These are phyloP conservation scores for Heteromyza rotundicornis DNA, from an alignment of 2,888 invertebrate species.

Conservation along the genomic window DNA sequence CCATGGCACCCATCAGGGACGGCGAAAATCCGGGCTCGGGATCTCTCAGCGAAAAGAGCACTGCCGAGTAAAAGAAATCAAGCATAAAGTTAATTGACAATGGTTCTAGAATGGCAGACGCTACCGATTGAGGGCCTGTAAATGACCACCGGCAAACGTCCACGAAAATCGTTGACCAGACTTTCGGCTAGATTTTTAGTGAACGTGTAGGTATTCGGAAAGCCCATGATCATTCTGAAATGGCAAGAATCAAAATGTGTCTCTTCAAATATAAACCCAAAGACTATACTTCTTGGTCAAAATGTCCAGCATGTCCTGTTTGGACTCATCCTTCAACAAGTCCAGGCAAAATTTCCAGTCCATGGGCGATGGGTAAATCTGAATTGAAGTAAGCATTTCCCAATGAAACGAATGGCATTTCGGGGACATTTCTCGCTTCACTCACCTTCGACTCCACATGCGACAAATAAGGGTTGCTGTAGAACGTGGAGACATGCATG, in stretches of 20 bases:
- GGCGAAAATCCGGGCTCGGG: slow-evolving; percentile 49
- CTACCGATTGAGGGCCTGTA: slow-evolving; percentile 86
- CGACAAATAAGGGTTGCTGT: slow-evolving; percentile 78
- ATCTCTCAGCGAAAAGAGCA: slow-evolving; percentile 42
- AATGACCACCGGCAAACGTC: slow-evolving; percentile 75
- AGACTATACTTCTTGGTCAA: slow-evolving; percentile 47
- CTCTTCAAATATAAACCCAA: not conserved
- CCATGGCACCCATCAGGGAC: slow-evolving; percentile 47
- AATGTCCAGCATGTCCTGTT: slow-evolving; percentile 34
- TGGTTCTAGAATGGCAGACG: not conserved
- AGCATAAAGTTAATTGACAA: too few relatives aligned
- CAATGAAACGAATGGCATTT: too few relatives aligned
- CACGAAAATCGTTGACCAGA: slow-evolving; percentile 72
- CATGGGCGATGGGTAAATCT: slow-evolving; percentile 49
- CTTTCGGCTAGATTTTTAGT: slow-evolving; percentile 88
- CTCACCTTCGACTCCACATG: slow-evolving; percentile 74
- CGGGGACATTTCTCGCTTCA: not conserved
- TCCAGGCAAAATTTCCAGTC: slow-evolving; percentile 50
- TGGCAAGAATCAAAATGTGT: not conserved
- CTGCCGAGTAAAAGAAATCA: slow-evolving; percentile 25
- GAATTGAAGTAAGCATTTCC: too few relatives aligned
- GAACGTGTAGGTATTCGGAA: slow-evolving; percentile 90
- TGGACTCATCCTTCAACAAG: slow-evolving; percentile 38
- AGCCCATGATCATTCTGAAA: slow-evolving; percentile 45
- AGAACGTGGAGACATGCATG: slow-evolving; percentile 86